Evolutionary conservation across 2,113 vertebrate species (phyloP), one percentile per base, ranked within the genome.

Genomic region (Neotoma lepida): DNA sequence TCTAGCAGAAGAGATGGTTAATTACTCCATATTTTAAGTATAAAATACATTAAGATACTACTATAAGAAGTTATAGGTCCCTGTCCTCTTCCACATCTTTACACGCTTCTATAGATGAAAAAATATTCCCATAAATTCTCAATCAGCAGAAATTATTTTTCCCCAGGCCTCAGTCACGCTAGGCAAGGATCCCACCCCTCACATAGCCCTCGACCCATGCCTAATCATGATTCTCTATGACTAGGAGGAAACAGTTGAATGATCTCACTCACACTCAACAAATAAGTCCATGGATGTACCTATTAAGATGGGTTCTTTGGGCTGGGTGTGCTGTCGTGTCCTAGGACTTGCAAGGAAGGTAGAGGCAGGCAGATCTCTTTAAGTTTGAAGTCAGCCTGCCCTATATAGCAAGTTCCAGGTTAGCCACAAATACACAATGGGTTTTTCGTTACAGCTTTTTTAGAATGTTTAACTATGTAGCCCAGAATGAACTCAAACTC

Each of bases 71-170:
- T 66, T 58, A 91, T 44, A 56, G 13, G 41, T 20, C n/a, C 81
- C 49, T 49, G 33, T 44, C 56, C 54, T 89, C 66, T 82, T 89
- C 28, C 17, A 63, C 22, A 85, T 28, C 56, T 80, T 86, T 77
- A 86, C 1, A 88, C 22, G 89, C 33, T 18, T 96, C 76, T 86
- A 8, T 39, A 86, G 20, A 90, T 63, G 9, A 76, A 90, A 51
- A 92, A 95, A 74, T 74, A 87, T 88, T 81, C 86, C 90, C 81
- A 77, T 77, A 95, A 96, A 70, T 56, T 88, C 17, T 90, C 92
- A 95, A 87, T 41, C 76, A 89, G 88, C 64, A 87, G 58, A 68
- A 41, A 88, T 20, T 26, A 18, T 35, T 92, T 78, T 35, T 74
- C 71, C 26, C 35, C 20, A 80, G 41, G 39, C 41, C 2, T 76